Evolutionary conservation across 2,797 vertebrate species (phyloP), one percentile per base, ranked within the genome.

Genomic region (Urocyon cinereoargenteus): DNA sequence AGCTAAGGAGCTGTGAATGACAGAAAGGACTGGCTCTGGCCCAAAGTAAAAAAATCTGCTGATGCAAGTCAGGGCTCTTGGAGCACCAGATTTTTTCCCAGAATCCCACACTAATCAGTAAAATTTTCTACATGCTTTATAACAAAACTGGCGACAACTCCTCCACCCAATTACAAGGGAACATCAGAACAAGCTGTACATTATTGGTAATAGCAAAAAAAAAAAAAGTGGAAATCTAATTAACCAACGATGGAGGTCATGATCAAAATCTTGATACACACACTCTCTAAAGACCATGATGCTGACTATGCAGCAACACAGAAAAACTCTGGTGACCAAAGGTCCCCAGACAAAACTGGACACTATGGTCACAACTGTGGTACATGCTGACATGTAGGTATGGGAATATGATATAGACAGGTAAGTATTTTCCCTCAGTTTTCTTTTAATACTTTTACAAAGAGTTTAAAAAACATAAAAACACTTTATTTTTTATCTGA

Each of bases 381-480:
- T 61, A 84, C 14, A 57, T 72, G 70, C 86, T 21, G 84, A 90
- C 55, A 92, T 28, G 15, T 31, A 75, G 24, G 26, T 49, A 81
- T 36, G 34, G 59, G 40, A 62, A 75, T 19, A 90, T 82, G 84
- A 66, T 68, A 94, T 34, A 68, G 21, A 68, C 0, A 16, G 13
- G 0, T 28, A 82, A 57, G 55, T 40, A 75, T 64, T 95, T 79
- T 73, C 31, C 31, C 26, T 95, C 13, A 72, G 40, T 13, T 87
- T 82, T 94, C 40, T 77, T 81, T 90, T 66, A 77, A 97, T 59
- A 77, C 34, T 81, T 22, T 89, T 64, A 89, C 3, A 68, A 8
- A 75, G 51, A 96, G 86, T 77, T 91, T 72, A 18, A 96, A 83
- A 91, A 83, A 57, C 62, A 45, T 51, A 84, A 68, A 68, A 92